Conservation (phyloP, 2,888 invertebrate species). For the Bombylius major region DNA sequence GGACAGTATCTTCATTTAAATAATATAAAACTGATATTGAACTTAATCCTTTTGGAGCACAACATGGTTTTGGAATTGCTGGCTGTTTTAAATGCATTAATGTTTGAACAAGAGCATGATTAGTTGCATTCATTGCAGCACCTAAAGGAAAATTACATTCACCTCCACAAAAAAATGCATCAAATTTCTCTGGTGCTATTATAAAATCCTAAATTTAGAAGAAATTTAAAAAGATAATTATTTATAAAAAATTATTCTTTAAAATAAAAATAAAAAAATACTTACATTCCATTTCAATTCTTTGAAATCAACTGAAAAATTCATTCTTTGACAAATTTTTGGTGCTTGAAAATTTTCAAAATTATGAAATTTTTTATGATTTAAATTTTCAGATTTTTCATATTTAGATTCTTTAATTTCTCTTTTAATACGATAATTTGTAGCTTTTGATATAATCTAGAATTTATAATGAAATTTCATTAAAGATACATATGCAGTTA, state of each 20-base stretch:
- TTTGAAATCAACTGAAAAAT: conserved; percentile 81
- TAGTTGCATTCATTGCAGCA: conserved; percentile 87
- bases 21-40: conserved; percentile 83
- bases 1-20: conserved; percentile 78
- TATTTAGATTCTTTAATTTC: background rate
- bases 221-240: background rate
- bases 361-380: background rate
- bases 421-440: background rate
- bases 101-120: conserved; percentile 91
- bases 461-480: background rate
- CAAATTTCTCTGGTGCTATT: conserved; percentile 88
- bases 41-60: conserved; percentile 79
- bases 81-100: conserved; percentile 75
- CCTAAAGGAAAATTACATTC: conserved; percentile 87
- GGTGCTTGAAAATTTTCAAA: conserved; percentile 22
- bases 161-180: conserved; percentile 85
- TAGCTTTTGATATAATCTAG: background rate
- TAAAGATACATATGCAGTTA: no score
- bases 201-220: conserved; percentile 65
- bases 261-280: background rate
- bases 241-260: background rate
- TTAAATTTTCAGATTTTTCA: background rate
- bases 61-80: conserved; percentile 78
- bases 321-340: conserved; percentile 73
- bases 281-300: conserved; percentile 70